Evolutionary conservation across 1,140 invertebrate genomes (phyloP).

Genomic region (Gryon sp.): DNA sequence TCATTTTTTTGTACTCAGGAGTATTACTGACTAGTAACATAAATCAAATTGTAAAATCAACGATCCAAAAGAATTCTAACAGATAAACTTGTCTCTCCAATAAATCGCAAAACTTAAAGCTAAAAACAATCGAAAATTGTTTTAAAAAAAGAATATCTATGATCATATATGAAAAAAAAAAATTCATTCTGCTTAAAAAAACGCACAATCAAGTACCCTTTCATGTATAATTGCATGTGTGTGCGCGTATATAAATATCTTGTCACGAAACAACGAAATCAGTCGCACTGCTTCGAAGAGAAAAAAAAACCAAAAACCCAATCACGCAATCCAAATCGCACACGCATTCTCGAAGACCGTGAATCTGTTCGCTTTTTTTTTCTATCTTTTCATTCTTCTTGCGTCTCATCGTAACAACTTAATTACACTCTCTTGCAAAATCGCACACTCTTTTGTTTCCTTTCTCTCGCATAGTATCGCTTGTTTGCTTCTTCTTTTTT

Average conservation of each 20-base stretch:
- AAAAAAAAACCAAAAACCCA: conserved; percentile 48
- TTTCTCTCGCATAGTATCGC: conserved; percentile 11
- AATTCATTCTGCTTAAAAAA: background rate
- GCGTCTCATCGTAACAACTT: conserved; percentile 48
- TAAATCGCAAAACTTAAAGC: too few relatives aligned
- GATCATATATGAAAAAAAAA: background rate
- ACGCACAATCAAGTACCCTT: conserved; percentile 48
- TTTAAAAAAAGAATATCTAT: conserved; percentile 2
- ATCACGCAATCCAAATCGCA: conserved; percentile 6
- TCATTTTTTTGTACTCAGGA: too few relatives aligned
- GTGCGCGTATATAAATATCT: conserved; percentile 61
- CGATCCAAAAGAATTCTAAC: too few relatives aligned
- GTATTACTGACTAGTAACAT: too few relatives aligned
- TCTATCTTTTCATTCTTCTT: conserved; percentile 1
- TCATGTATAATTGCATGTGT: conserved; percentile 47
- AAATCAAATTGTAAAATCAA: too few relatives aligned
- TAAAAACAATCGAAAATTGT: background rate
- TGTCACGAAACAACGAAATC: conserved; percentile 53
- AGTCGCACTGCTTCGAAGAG: conserved; percentile 9
- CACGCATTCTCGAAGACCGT: conserved; percentile 54
- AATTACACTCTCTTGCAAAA: conserved; percentile 49
- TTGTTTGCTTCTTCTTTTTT: background rate
- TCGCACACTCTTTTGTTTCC: background rate
- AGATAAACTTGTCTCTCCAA: too few relatives aligned
- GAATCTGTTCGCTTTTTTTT: conserved; percentile 3